Conservation (phyloP, 2,797 vertebrate genomes). For the Valencia hispanica region DNA sequence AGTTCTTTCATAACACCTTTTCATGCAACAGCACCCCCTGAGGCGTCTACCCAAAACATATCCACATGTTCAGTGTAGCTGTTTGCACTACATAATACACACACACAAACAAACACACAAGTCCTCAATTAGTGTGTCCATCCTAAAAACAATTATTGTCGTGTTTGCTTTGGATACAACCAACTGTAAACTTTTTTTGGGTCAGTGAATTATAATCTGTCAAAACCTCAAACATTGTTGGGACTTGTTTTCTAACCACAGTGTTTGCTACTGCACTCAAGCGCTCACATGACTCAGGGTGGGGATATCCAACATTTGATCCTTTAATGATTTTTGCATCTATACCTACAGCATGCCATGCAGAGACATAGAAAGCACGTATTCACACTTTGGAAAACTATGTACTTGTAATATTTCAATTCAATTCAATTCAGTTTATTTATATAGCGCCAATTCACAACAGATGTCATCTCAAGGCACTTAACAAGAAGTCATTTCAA, state of each 20-base stretch:
- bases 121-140: constrained; percentile 9
- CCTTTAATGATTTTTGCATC: constrained; percentile 31
- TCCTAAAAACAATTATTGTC: constrained; percentile 9
- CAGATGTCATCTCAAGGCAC: too few species aligned
- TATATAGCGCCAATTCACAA: too few species aligned
- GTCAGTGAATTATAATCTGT: constrained; percentile 19
- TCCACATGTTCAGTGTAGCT: not conserved
- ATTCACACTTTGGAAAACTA: not conserved
- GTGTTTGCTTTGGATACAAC: constrained; percentile 57
- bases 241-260: constrained; percentile 35
- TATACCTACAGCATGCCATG: not conserved
- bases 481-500: too few species aligned
- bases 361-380: not conserved
- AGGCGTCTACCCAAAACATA: constrained; percentile 9
- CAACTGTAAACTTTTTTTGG: constrained; percentile 10
- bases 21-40: constrained; percentile 11
- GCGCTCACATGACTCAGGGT: constrained; percentile 32
- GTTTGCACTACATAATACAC: constrained; percentile 7
- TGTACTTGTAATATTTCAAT: not conserved
- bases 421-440: too few species aligned
- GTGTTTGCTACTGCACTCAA: constrained; percentile 1
- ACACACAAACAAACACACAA: constrained; percentile 8
- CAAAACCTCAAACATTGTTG: constrained; percentile 30
- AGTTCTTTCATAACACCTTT: constrained; percentile 17
- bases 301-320: constrained; percentile 12